A percentile compares a stretch with the other conserved stretches of the same genome.
Evolutionary conservation across 2,888 invertebrate genomes (phyloP).

Genomic region (Lomographa bimaculata): DNA sequence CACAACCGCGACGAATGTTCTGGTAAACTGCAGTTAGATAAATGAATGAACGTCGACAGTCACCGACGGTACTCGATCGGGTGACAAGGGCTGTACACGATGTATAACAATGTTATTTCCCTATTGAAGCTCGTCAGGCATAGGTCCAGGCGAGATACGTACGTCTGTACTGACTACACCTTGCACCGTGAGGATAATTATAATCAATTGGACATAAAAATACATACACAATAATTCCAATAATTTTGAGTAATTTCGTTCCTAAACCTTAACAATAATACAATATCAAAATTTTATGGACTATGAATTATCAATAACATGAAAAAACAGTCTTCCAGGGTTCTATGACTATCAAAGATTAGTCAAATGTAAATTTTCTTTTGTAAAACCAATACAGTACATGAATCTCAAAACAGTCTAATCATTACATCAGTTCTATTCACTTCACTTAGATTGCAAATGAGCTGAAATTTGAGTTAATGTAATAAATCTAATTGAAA

Average conservation of each 20-base stretch:
- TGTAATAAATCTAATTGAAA: constrained; percentile 41
- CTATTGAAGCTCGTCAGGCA: constrained; percentile 7
- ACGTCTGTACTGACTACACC: not conserved
- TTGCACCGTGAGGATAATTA: constrained; percentile 5
- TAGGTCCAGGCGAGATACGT: not conserved
- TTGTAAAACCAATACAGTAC: constrained; percentile 69
- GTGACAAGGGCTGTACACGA: not conserved
- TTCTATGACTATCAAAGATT: constrained; percentile 75
- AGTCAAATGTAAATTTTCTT: constrained; percentile 79
- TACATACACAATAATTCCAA: constrained; percentile 39
- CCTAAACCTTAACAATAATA: constrained; percentile 74
- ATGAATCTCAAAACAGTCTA: constrained; percentile 66
- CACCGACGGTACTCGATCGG: not conserved
- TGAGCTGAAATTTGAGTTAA: constrained; percentile 17
- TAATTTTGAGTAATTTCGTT: constrained; percentile 57
- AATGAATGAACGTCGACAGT: not conserved
- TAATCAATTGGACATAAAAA: constrained; percentile 24
- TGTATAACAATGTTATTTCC: constrained; percentile 11
- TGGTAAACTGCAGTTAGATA: not conserved
- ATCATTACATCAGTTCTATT: constrained; percentile 47
- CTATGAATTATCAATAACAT: constrained; percentile 72
- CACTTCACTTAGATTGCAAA: constrained; percentile 26
- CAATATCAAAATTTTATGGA: constrained; percentile 77
- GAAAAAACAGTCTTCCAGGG: constrained; percentile 81
- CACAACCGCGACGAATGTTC: not conserved